Evolutionary conservation across 64 coral and sea anemone genomes (phyloP), one percentile per base, ranked within the genome.

Genomic region (Platygyra sinensis): DNA sequence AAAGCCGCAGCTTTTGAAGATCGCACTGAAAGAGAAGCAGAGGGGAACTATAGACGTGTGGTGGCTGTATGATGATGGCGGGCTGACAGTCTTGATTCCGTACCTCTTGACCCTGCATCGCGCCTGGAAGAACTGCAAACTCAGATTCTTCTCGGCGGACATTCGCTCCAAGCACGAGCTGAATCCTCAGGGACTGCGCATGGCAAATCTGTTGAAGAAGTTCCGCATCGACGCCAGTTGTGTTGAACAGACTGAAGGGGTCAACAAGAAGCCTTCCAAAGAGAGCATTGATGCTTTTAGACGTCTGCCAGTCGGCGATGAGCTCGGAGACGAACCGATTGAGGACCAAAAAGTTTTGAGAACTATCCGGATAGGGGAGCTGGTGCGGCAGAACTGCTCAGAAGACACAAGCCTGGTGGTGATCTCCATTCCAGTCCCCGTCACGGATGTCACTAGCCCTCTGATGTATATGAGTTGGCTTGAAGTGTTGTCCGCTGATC

Each of bases 381-480:
- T 98, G 62, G 89, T 94, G 18, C 78, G 93, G 31, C 39, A 98
- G 62, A 54, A 89, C 73, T 85, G 81, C 31, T 88, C 92, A 31
- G 77, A 89, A 33, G 75, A 98, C 8, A 90, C 96, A 49, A 92
- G 77, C 54, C 87, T 98, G n/a, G 80, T 98, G 3, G 93, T 98
- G 14, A 89, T 98, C 25, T 94, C 96, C 27, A 90, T 98, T 83
- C 96, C 96, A 27, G 80, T 98, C 32, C 96, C 96, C 18, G 86
- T 94, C 1, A 90, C 87, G 29, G 96, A 81, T 4, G 92, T 92
- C 3, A 98, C 93, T 0, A 83, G 85, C 28, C 90, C 78, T 19
- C 49, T 85, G 74, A 89, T 98, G 93, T 98, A 98, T 55, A 94
- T 98, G 96, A 98, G 96, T 74, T 94, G 93, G 96, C 79, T 98